Evolutionary conservation across 1,140 invertebrate genomes (phyloP), one percentile per base, ranked within the genome.

Genomic region (Lepidurus couesii): DNA sequence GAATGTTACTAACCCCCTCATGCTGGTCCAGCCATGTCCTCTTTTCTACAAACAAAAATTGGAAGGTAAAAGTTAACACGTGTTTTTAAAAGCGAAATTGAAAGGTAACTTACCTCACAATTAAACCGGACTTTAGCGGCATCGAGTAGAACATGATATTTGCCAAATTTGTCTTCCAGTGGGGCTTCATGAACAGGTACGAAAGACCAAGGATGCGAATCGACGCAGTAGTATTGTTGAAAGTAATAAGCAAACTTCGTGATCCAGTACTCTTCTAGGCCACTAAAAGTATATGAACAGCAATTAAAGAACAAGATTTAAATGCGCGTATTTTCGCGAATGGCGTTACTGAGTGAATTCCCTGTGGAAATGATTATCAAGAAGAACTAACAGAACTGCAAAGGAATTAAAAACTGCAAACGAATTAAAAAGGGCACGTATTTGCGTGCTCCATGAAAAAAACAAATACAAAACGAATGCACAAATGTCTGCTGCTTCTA

Each of bases 1-100:
- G 79, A 87, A 87, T 1, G 85, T 84, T 1, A 87, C 85, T 34
- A 86, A 82, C 0, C 87, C 87, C 80, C 87, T 88, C 87, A 88
- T 88, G 1, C 86, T 87, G 1, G 87, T 88, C 87, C 87, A 88
- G 16, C 86, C 86, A 80, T 87, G 86, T 44, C 85, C 85, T 78
- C 86, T 87, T 43, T 84, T 82, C 85, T 86, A 76, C 5, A 81
- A 82, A 77, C 73, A 75, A 65, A 80, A 78, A 24, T 42, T 13
- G 42, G 21, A 24, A 78, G 0, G 11, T 13, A 42, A 74, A 9
- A 78, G 73, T 78, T 77, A 76, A 76, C 42, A 8, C 44, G 1
- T 9, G 44, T 11, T 16, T 10, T 8, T 24, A 34, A 34, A 34
- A 34, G 34, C 24, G 1, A 13, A 45, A 26, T 9, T 13, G 53